Evolutionary conservation across 1,140 invertebrate species (phyloP), one percentile per base, ranked within the genome.

Genomic region (Rhopalosiphum padi): DNA sequence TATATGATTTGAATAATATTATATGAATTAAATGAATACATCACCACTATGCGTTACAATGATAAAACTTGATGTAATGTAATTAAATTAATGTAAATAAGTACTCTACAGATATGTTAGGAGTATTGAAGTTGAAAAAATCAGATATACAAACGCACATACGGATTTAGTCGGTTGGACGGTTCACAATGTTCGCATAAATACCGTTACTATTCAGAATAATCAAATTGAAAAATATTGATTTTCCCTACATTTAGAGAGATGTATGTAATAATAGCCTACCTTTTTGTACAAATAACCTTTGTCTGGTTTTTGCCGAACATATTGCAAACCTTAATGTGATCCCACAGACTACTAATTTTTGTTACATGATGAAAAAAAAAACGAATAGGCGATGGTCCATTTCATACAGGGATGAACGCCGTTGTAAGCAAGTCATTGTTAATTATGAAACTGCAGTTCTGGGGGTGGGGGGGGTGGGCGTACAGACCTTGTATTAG

Each of bases 361-460:
- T 91, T 91, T 60, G 90, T 91, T 90, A 77, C 15, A n/a, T 46
- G 30, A n/a, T 53, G 46, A 7, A 23, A 22, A 37, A 51, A 88
- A 89, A 89, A 51, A 53, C n/a, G 3, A 53, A 53, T 30, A 30
- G 37, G 7, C 37, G n/a, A 87, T 8, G 11, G 8, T 23, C 11
- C 41, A 30, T 87, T 87, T 46, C 9, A 48, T 48, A n/a, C 41
- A 43, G 41, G 8, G 83, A 25, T 41, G 83, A 25, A 18, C 35
- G n/a, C 77, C 5, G n/a, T 82, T 60, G 8, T 83, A 83, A 30
- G 21, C 48, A 3, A 35, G n/a, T 22, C n/a, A 68, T 90, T 90
- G 89, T 90, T 90, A 90, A 90, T 90, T 90, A 68, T 43, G 68
- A 85, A 83, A 82, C 60, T 21, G 46, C 35, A 51, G 30, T 85